phyloP scores from a whole-genome alignment of 2,888 invertebrate genomes.

The Chesias legatella region DNA sequence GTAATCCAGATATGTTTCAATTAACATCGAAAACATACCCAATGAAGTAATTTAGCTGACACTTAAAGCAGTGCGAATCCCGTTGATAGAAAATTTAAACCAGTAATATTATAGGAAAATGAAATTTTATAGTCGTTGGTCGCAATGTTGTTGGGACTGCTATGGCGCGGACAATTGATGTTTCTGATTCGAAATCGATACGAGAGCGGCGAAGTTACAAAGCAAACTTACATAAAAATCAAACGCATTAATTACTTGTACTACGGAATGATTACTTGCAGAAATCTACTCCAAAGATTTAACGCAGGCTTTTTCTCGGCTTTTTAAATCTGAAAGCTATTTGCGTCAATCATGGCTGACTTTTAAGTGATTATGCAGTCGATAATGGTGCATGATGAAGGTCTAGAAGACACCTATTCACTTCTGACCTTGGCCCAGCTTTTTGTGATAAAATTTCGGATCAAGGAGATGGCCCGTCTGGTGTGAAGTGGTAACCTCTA shows the following conservation, averaged over 20 bases:
- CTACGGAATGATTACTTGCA: not conserved
- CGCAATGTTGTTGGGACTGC: slow-evolving; percentile 11
- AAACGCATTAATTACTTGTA: not conserved
- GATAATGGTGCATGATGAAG: too few species aligned
- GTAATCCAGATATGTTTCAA: too few species aligned
- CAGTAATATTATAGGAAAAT: slow-evolving; percentile 4
- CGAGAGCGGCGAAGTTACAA: slow-evolving; percentile 9
- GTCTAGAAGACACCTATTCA: too few species aligned
- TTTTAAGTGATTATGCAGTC: too few species aligned
- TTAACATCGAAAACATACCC: not conserved
- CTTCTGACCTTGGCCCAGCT: too few species aligned
- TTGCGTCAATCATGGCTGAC: too few species aligned
- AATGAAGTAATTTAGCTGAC: not conserved
- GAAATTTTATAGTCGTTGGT: slow-evolving; percentile 1
- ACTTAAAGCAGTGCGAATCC: not conserved
- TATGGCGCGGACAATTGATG: slow-evolving; percentile 9
- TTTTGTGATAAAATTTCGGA: too few species aligned
- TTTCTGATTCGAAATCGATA: slow-evolving; percentile 18
- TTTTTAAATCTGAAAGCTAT: too few species aligned
- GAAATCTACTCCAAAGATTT: too few species aligned
- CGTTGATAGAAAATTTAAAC: not conserved
- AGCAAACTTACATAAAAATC: slow-evolving; percentile 3
- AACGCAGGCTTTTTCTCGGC: too few species aligned
- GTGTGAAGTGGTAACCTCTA: too few species aligned
- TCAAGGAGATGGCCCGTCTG: too few species aligned